Evolutionary conservation across 2,888 invertebrate species (phyloP).

Genomic region (Agelastica alni): DNA sequence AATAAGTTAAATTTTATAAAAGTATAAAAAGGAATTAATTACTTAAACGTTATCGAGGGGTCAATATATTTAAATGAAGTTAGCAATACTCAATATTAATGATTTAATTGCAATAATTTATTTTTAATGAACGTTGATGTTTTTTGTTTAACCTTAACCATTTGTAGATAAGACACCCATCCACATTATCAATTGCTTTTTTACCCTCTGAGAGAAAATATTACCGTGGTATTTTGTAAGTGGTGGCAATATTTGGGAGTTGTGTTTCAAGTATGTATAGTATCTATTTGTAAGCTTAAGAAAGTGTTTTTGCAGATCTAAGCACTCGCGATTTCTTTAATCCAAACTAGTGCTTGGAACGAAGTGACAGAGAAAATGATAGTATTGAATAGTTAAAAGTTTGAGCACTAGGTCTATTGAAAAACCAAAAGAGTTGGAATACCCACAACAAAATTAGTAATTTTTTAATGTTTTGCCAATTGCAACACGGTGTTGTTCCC

Average conservation of each 20-base stretch:
- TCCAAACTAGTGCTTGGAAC: slow-evolving; percentile 5
- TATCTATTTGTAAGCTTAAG: slow-evolving; percentile 13
- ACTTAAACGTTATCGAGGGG: no score
- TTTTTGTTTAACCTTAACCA: slow-evolving; percentile 18
- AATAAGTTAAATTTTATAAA: no score
- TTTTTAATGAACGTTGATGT: slow-evolving; percentile 5
- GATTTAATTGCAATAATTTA: slow-evolving; percentile 8
- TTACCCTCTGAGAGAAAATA: slow-evolving; percentile 33
- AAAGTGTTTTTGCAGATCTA: slow-evolving; percentile 36
- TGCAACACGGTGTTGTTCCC: no score
- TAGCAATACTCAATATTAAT: background rate
- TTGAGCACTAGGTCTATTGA: background rate
- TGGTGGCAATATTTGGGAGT: slow-evolving; percentile 23
- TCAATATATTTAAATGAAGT: background rate
- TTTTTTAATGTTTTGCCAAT: background rate
- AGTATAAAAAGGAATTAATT: no score
- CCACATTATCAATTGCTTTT: slow-evolving; percentile 19
- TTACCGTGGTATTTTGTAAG: slow-evolving; percentile 25
- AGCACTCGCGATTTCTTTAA: slow-evolving; percentile 32
- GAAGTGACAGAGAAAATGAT: background rate
- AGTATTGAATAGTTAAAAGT: background rate
- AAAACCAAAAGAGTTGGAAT: background rate
- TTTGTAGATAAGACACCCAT: slow-evolving; percentile 44
- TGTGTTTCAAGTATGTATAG: slow-evolving; percentile 8
- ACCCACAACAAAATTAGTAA: background rate